Evolutionary conservation across 2,888 invertebrate genomes (phyloP).

Genomic region (Latheticus oryzae): DNA sequence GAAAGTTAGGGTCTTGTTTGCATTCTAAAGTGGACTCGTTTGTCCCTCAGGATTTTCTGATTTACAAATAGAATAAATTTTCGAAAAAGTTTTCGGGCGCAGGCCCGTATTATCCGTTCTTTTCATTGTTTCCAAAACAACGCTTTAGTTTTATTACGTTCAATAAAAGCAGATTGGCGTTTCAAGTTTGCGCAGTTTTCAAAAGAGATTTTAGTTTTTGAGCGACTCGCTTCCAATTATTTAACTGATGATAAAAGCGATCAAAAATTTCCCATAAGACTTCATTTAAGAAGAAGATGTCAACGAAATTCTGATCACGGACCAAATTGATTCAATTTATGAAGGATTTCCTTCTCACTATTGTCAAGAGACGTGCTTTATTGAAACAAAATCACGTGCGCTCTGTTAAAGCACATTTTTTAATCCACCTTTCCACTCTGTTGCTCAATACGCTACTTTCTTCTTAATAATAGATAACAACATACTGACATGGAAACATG

Average conservation of each 20-base stretch:
- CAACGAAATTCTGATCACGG: slow-evolving; percentile 46
- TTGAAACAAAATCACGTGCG: slow-evolving; percentile 35
- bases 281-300: slow-evolving; percentile 6
- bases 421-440: slow-evolving; percentile 15
- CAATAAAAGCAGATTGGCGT: slow-evolving; percentile 21
- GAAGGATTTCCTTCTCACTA: slow-evolving; percentile 43
- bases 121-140: slow-evolving; percentile 40
- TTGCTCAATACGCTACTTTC: too few relatives aligned
- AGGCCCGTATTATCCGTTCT: slow-evolving; percentile 25
- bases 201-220: slow-evolving; percentile 16
- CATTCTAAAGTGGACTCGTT: slow-evolving; percentile 50
- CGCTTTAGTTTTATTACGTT: slow-evolving; percentile 35
- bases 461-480: too few relatives aligned
- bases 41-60: slow-evolving; percentile 49
- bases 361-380: slow-evolving; percentile 40
- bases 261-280: slow-evolving; percentile 10
- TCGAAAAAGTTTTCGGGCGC: slow-evolving; percentile 40
- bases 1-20: slow-evolving; percentile 52
- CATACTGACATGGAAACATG: too few relatives aligned
- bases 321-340: slow-evolving; percentile 47
- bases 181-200: slow-evolving; percentile 15
- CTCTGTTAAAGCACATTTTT: slow-evolving; percentile 22
- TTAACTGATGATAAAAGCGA: background rate
- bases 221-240: slow-evolving; percentile 14
- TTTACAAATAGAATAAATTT: slow-evolving; percentile 55